Evolutionary conservation across 2,888 invertebrate genomes (phyloP), one percentile per base, ranked within the genome.

Genomic region (Gymnocheta viridis): DNA sequence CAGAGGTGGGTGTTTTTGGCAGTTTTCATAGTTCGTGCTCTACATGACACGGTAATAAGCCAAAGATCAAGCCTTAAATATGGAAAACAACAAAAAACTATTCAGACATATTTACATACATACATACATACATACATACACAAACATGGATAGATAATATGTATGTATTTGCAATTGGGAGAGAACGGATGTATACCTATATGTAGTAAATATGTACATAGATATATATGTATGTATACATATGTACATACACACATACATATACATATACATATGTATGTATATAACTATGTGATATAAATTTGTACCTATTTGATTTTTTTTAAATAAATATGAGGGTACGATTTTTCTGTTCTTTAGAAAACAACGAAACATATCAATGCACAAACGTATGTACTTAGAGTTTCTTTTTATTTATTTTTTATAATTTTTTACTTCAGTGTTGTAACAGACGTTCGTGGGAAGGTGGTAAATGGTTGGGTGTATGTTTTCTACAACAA

Each of bases 31-130:
- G 81, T 82, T 82, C 87, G 88, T 88, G 87, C 89, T 87, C 87
- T 88, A 87, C 88, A 88, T 88, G 88, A 89, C 89, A 89, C 88
- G 89, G 88, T 89, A 89, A 90, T 90, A 90, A 89, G 89, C 88
- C 88, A 89, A 89, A 90, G 90, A 90, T 90, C 88, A 89, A 89
- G 88, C 80, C 85, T 87, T 84, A 78, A 84, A 81, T 84, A 89
- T 87, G 87, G 88, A 87, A 88, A 88, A 87, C 88, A 87, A 85
- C 60, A 77, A 54, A 12, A 72, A 38, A 17, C 38, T 27, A 17
- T 19, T 12, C 17, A 49, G 22, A n/a, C 14, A 32, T 22, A 27
- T 10, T 29, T 47, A 32, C 9, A 47, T 17, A 35, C 35, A n/a
- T n/a, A 19, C 24, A 27, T 29, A 51, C 4, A 32, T 9, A 32